Percentiles rank a stretch among this genome's conserved stretches.
Conservation (phyloP, 30 jellyfish, hydroid and myxozoan species). For the Cassiopea xamachana region DNA sequence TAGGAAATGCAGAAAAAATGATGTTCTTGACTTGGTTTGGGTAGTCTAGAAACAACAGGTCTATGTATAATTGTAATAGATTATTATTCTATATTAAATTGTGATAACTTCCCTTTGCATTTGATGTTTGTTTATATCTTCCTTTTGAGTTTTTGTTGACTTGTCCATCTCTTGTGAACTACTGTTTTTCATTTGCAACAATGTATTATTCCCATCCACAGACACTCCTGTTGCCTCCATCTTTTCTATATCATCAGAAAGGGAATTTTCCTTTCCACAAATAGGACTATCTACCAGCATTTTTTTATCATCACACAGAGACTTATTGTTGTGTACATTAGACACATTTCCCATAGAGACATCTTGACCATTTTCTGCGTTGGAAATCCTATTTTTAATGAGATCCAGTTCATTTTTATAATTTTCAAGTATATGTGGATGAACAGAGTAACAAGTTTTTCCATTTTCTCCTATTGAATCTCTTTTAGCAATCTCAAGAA, state of each 20-base stretch:
- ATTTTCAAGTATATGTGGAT: slow-evolving; percentile 46
- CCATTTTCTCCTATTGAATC: slow-evolving; percentile 36
- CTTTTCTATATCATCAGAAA: not conserved
- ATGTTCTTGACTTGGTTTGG: not conserved
- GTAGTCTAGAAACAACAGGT: not conserved
- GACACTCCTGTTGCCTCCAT: not conserved
- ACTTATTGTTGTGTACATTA: not conserved
- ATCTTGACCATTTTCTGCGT: not conserved
- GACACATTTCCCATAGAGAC: not conserved
- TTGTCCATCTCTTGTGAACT: not conserved
- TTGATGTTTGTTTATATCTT: not conserved
- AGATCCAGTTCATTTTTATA: slow-evolving; percentile 32
- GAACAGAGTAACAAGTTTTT: slow-evolving; percentile 71
- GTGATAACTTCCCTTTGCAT: slow-evolving; percentile 34
- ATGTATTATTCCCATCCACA: not conserved
- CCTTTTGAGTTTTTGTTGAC: not conserved
- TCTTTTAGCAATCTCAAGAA: slow-evolving; percentile 74
- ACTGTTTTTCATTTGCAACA: not conserved
- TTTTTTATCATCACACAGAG: not conserved
- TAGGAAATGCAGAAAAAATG: not conserved
- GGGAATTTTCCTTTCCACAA: not conserved
- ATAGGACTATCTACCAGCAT: not conserved
- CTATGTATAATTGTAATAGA: not conserved
- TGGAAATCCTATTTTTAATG: not conserved
- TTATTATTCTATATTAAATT: not conserved